Evolutionary conservation across 2,113 vertebrate genomes (phyloP).

Genomic region (Laterallus jamaicensis): DNA sequence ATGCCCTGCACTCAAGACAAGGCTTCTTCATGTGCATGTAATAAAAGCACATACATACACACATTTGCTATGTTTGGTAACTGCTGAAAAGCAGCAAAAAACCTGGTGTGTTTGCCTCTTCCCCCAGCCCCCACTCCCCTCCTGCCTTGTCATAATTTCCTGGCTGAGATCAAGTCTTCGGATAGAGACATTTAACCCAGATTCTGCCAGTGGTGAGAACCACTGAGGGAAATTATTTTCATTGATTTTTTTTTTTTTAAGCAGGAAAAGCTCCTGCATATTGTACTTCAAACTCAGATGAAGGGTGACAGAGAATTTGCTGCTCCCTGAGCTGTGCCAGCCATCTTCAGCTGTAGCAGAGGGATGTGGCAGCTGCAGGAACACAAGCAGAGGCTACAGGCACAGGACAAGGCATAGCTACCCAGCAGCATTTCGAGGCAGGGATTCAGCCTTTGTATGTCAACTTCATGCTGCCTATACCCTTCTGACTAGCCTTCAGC

Average conservation of each 20-base stretch:
- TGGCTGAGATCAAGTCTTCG: neutral
- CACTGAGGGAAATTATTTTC: neutral
- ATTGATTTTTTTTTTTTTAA: neutral
- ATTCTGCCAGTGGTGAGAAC: neutral
- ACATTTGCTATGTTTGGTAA: neutral
- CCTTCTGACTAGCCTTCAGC: neutral
- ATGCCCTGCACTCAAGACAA: neutral
- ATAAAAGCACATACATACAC: neutral
- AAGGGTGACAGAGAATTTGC: neutral
- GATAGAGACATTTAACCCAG: neutral
- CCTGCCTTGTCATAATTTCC: neutral
- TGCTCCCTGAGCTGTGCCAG: neutral
- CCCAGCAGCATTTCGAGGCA: neutral
- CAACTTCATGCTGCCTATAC: neutral
- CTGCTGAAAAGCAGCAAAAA: neutral
- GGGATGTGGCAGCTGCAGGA: neutral
- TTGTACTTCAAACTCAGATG: neutral
- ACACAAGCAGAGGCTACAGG: neutral
- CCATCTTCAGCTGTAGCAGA: neutral
- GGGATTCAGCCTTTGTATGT: neutral
- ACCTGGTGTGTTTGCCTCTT: neutral
- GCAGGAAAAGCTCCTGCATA: neutral
- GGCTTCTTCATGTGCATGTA: neutral
- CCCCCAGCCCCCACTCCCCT: no score
- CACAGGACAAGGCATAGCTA: neutral